A percentile compares a stretch with the other conserved stretches of the same genome.
phyloP scores from a whole-genome alignment of 2,888 invertebrate genomes.

The Serrognathus titanus region DNA sequence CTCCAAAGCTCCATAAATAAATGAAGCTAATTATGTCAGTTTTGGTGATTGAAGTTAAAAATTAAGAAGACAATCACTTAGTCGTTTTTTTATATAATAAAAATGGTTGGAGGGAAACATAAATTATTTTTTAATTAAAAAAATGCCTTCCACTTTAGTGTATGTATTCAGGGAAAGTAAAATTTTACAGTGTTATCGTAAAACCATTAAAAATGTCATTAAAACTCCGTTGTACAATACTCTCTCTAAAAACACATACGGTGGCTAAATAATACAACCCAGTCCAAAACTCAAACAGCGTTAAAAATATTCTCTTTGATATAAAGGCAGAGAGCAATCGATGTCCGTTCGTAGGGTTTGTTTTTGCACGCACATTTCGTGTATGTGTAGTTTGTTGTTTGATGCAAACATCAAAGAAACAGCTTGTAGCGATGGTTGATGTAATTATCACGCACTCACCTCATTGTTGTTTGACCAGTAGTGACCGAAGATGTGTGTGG shows the following conservation, averaged over 20 bases:
- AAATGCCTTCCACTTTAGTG: no score
- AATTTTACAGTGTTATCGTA: not conserved
- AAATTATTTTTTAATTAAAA: no score
- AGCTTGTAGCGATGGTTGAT: slow-evolving; percentile 7
- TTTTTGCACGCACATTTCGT: slow-evolving; percentile 8
- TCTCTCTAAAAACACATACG: not conserved
- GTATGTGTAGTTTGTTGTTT: slow-evolving; percentile 15
- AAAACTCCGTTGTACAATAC: not conserved
- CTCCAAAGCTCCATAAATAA: no score
- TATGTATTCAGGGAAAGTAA: no score
- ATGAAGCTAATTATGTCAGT: no score
- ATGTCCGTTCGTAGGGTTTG: slow-evolving; percentile 8
- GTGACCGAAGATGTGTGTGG: no score
- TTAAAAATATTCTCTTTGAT: slow-evolving; percentile 14
- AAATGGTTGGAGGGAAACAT: no score
- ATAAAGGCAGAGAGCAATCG: slow-evolving; percentile 10
- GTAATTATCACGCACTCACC: slow-evolving; percentile 5
- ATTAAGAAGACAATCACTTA: no score
- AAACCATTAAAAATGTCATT: slow-evolving; percentile 22
- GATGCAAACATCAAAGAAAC: slow-evolving; percentile 21
- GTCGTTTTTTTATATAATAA: no score
- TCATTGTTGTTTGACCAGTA: no score
- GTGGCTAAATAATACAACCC: not conserved
- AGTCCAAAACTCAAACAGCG: not conserved
- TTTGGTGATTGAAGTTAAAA: no score